Percentiles rank a stretch among this genome's conserved stretches.
Conservation (phyloP, 1,140 invertebrate species). For the Procambarus virginalis region DNA sequence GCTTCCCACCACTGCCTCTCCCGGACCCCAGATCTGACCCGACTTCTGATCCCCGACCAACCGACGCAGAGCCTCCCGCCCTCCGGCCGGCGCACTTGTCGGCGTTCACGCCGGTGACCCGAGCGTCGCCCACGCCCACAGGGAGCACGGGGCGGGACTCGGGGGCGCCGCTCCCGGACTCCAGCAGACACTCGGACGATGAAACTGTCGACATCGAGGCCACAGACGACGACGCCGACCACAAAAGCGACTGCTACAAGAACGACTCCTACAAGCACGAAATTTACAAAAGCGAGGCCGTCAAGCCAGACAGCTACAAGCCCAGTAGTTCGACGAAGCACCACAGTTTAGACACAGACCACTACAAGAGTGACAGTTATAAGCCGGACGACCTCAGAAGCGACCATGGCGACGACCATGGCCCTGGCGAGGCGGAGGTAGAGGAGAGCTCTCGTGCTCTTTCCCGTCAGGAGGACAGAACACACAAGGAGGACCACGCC, state of each 20-base stretch:
- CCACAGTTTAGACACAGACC: not conserved
- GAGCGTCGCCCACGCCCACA: conserved; percentile 35
- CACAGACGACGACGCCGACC: conserved; percentile 50
- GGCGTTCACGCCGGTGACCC: conserved; percentile 53
- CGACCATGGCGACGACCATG: conserved; percentile 12
- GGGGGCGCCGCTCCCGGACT: conserved; percentile 48
- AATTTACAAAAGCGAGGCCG: conserved; percentile 10
- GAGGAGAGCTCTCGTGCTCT: conserved; percentile 14
- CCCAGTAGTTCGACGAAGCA: conserved; percentile 18
- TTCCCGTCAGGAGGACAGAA: not conserved
- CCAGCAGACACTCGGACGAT: conserved; percentile 58
- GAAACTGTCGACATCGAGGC: conserved; percentile 54
- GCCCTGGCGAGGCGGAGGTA: conserved; percentile 31
- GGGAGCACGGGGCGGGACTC: conserved; percentile 28
- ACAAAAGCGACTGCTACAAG: conserved; percentile 41
- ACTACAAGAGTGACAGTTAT: conserved; percentile 31
- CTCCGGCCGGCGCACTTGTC: conserved; percentile 54
- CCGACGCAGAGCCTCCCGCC: conserved; percentile 34
- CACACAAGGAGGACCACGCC: conserved; percentile 35
- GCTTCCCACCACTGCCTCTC: conserved; percentile 56
- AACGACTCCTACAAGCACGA: conserved; percentile 16
- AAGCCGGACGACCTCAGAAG: conserved; percentile 29
- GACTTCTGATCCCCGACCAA: conserved; percentile 16
- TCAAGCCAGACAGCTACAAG: conserved; percentile 38
- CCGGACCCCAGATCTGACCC: conserved; percentile 52